Evolutionary conservation across 2,113 vertebrate genomes (phyloP).

Genomic region (Perognathus longimembris): DNA sequence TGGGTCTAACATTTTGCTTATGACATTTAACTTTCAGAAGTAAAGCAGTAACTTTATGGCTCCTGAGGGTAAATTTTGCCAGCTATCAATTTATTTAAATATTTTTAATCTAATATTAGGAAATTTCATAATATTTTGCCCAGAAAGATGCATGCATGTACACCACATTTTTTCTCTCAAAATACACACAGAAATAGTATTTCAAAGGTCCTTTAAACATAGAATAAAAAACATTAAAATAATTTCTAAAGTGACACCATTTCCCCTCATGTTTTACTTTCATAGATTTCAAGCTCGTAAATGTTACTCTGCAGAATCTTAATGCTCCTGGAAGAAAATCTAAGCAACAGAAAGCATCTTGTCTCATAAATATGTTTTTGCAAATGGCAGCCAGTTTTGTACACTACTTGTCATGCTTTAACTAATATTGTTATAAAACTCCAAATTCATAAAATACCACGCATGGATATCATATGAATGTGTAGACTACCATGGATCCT

Average conservation of each 20-base stretch:
- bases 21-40: neutral
- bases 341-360: conserved; percentile 19
- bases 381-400: conserved; percentile 36
- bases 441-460: conserved; percentile 37
- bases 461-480: neutral
- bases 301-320: conserved; percentile 27
- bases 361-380: conserved; percentile 5
- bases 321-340: conserved; percentile 36
- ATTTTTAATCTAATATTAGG: neutral
- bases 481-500: neutral
- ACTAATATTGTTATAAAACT: conserved; percentile 35
- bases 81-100: conserved; percentile 21
- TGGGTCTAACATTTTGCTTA: neutral
- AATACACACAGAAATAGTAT: neutral
- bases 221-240: conserved; percentile 10
- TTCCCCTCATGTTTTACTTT: conserved; percentile 28
- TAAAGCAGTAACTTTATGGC: neutral
- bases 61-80: neutral
- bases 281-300: conserved; percentile 29
- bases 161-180: neutral
- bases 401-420: conserved; percentile 25
- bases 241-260: neutral
- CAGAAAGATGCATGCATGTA: neutral
- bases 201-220: conserved; percentile 51
- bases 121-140: neutral